phyloP scores from a whole-genome alignment of 2,797 vertebrate species.

The Pseudochirops corinnae region DNA sequence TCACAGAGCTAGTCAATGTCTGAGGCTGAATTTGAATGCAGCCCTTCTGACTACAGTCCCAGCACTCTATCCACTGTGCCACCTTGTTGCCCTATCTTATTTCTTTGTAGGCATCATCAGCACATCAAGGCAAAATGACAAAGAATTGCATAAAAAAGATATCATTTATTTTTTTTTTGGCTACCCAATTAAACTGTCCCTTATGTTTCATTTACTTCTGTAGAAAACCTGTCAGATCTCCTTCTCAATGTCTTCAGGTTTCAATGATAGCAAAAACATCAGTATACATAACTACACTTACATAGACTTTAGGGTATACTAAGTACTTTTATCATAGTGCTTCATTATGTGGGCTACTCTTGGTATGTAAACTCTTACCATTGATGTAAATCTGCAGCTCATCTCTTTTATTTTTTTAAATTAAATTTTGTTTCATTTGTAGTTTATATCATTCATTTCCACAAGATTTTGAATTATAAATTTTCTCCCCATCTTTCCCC shows the following conservation, averaged over 20 bases:
- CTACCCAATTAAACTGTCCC: neutral
- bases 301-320: neutral
- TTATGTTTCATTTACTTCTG: neutral
- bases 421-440: too few relatives aligned
- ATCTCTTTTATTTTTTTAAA: too few relatives aligned
- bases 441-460: too few relatives aligned
- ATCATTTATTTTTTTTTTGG: neutral
- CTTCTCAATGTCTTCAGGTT: neutral
- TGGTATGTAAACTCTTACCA: neutral
- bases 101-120: neutral
- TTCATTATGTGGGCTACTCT: neutral
- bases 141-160: neutral
- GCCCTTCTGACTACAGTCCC: neutral
- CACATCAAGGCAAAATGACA: neutral
- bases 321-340: neutral
- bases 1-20: neutral
- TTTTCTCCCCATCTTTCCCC: too few relatives aligned
- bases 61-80: neutral
- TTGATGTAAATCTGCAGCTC: neutral
- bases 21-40: neutral
- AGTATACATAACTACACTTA: neutral
- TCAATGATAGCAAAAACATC: neutral
- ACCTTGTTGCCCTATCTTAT: neutral
- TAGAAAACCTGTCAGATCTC: neutral
- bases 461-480: too few relatives aligned